Base-by-base conservation (phyloP, 2,797 vertebrate species). In the Hozukius guyotensis region DNA sequence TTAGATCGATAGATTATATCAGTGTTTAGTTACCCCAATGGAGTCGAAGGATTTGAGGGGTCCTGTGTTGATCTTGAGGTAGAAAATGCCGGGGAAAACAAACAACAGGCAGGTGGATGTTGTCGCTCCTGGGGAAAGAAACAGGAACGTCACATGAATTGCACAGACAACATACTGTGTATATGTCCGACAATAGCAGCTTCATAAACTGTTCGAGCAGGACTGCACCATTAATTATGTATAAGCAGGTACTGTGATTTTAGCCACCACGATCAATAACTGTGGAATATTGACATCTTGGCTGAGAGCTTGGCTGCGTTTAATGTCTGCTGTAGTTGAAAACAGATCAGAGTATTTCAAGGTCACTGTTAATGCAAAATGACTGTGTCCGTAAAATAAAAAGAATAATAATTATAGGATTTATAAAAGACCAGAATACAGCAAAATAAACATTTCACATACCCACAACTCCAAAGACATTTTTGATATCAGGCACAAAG, bases 401-500 rank as follows among this genome's bases (percentile, higher is more conserved):
- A 53, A 25, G 12, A 10, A 14, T 12, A 24, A 42, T 20, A 34
- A 59, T 38, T 11, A 16, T 20, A 22, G 13, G 5, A 76, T 73
- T 62, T 11, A 79, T 29, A 78, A 65, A 25, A 25, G 25, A 24
- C 14, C 9, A 34, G 3, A 49, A 49, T 12, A 76, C 22, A 46
- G 38, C n/a, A 56, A 64, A 46, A 60, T 2, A 14, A 46, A 64
- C 3, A 38, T 27, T 61, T 72, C 53, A 95, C 97, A 93, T 95
- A 99, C 98, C 98, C 64, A 99, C 95, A 1, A 99, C 87, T 90
- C 98, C 98, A 89, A 99, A 99, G 1, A 99, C 91, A 29, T 97
- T 97, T 83, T 93, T 97, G 88, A 99, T 98, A 93, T 99, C 97
- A 14, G 98, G 98, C 76, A 98, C 96, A 5, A 96, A 97, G 85